A percentile compares a stretch with the other conserved stretches of the same genome.
Evolutionary conservation across 2,113 vertebrate species (phyloP).

Genomic region (Burhinus bistriatus): DNA sequence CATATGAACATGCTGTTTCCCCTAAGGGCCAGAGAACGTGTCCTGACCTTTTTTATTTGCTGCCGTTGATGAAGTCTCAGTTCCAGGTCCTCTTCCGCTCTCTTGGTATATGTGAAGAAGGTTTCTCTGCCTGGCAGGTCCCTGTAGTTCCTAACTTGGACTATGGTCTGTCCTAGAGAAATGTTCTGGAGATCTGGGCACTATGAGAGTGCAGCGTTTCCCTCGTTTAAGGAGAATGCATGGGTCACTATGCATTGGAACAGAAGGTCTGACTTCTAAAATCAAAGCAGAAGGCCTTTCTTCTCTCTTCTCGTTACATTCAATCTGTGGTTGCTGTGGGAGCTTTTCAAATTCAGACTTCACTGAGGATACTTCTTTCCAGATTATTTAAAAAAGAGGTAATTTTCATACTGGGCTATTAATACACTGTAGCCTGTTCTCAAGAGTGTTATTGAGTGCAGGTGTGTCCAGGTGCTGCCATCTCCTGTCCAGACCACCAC

Average conservation of each 20-base stretch:
- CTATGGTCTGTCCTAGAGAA: background rate
- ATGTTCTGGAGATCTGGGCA: background rate
- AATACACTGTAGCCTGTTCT: background rate
- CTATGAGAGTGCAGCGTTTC: background rate
- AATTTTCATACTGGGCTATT: background rate
- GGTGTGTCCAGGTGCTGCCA: conserved; percentile 1
- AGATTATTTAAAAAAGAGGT: background rate
- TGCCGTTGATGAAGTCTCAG: background rate
- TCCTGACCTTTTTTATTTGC: background rate
- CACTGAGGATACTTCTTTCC: background rate
- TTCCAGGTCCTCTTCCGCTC: background rate
- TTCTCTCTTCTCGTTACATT: background rate
- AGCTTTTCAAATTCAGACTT: background rate
- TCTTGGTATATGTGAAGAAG: background rate
- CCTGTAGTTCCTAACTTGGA: background rate
- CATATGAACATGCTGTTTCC: accelerated
- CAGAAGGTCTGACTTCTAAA: background rate
- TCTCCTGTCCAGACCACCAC: background rate
- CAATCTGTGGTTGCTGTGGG: background rate
- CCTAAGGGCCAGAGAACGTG: background rate
- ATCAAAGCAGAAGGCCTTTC: background rate
- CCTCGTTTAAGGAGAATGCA: background rate
- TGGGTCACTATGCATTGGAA: background rate
- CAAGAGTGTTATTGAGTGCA: accelerated
- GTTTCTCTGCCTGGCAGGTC: background rate